Evolutionary conservation across 2,888 invertebrate species (phyloP).

Genomic region (Euphydryas editha): DNA sequence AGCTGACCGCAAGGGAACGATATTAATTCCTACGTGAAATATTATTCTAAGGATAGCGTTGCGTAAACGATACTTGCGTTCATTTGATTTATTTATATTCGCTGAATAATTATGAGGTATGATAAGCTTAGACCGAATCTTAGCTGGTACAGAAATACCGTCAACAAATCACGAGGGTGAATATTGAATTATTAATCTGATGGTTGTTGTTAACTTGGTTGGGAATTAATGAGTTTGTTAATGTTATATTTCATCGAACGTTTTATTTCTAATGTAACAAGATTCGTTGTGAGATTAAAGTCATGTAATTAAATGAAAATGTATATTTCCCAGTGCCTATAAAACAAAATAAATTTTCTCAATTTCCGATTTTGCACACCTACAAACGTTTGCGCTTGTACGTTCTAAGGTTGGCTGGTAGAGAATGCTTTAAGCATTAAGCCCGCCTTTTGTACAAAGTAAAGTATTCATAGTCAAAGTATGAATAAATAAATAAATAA

Average conservation of each 20-base stretch:
- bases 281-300: no score
- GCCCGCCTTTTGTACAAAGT: no score
- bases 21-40: slow-evolving; percentile 39
- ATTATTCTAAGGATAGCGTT: slow-evolving; percentile 35
- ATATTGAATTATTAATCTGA: neutral
- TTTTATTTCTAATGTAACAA: no score
- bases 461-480: no score
- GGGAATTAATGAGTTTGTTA: neutral
- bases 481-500: no score
- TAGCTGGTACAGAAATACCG: neutral
- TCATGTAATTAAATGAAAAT: no score
- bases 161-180: neutral
- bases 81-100: slow-evolving; percentile 23
- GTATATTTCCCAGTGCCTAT: no score
- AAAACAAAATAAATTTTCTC: no score
- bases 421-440: no score
- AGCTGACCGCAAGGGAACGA: slow-evolving; percentile 37
- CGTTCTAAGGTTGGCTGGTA: no score
- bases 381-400: no score
- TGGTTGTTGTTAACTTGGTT: neutral
- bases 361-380: no score
- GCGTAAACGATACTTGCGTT: slow-evolving; percentile 33
- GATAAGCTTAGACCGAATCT: neutral
- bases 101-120: slow-evolving; percentile 23
- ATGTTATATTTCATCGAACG: neutral